Percentiles rank a stretch among this genome's conserved stretches.
Evolutionary conservation across 1,140 invertebrate genomes (phyloP).

Genomic region (Scaptomyza pallida): DNA sequence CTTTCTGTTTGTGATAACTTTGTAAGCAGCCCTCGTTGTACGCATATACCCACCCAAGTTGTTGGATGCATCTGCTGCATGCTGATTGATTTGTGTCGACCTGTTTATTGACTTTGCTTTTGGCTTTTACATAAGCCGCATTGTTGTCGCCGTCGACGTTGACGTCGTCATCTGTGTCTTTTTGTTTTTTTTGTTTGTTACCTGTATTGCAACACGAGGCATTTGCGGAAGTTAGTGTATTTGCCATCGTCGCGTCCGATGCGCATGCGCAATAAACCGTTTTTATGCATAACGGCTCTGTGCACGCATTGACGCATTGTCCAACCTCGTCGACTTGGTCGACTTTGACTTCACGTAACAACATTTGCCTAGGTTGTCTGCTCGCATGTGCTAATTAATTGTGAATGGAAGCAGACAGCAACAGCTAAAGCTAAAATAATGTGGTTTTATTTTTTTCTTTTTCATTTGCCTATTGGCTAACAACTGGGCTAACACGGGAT

Average conservation of each 20-base stretch:
- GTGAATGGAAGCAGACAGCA: constrained; percentile 27
- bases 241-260: constrained; percentile 25
- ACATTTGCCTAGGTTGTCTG: constrained; percentile 32
- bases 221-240: constrained; percentile 67
- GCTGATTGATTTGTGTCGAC: constrained; percentile 70
- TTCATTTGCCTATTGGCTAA: constrained; percentile 48
- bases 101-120: constrained; percentile 53
- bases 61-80: constrained; percentile 58
- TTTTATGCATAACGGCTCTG: constrained; percentile 75
- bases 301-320: constrained; percentile 50
- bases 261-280: constrained; percentile 78
- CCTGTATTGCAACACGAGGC: constrained; percentile 66
- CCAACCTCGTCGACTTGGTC: background rate
- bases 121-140: constrained; percentile 63
- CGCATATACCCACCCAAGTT: constrained; percentile 41
- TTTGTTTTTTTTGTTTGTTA: constrained; percentile 2
- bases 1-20: background rate
- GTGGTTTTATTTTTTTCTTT: constrained; percentile 39
- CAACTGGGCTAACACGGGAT: constrained; percentile 11
- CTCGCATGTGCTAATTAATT: constrained; percentile 69
- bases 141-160: constrained; percentile 27
- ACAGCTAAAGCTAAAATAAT: constrained; percentile 46
- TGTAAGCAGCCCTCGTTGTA: background rate
- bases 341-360: constrained; percentile 55
- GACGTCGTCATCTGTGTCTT: no score